Evolutionary conservation across 2,888 invertebrate species (phyloP).

Genomic region (Troides aeacus): DNA sequence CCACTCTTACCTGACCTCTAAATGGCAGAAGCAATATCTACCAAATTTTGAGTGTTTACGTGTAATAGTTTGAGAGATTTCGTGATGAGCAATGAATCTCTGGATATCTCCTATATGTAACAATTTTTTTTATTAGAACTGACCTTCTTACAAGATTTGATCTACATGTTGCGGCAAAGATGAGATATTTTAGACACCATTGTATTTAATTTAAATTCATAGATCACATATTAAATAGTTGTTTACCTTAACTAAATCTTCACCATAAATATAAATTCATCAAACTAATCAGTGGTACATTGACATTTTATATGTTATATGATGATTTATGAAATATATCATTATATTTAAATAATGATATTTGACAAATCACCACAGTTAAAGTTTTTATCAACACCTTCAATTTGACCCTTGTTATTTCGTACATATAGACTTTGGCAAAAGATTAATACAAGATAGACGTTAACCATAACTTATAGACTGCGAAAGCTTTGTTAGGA

Average conservation of each 20-base stretch:
- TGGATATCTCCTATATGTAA: too few relatives aligned
- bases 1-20: too few relatives aligned
- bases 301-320: slow-evolving; percentile 31
- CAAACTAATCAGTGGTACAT: slow-evolving; percentile 31
- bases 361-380: too few relatives aligned
- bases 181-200: slow-evolving; percentile 5
- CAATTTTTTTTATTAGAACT: background rate
- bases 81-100: too few relatives aligned
- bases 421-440: background rate
- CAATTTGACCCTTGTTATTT: background rate
- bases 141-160: background rate
- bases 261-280: slow-evolving; percentile 32
- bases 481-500: too few relatives aligned
- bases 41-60: too few relatives aligned
- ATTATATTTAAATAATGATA: too few relatives aligned
- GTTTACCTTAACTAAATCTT: slow-evolving; percentile 37
- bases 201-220: slow-evolving; percentile 15
- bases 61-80: too few relatives aligned
- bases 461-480: too few relatives aligned
- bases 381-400: too few relatives aligned
- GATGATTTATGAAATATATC: slow-evolving; percentile 29
- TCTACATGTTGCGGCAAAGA: background rate
- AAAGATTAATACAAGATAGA: too few relatives aligned
- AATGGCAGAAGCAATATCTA: too few relatives aligned
- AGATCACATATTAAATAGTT: slow-evolving; percentile 25